Conservation (phyloP, 2,797 vertebrate genomes). For the Darevskia mixta region DNA sequence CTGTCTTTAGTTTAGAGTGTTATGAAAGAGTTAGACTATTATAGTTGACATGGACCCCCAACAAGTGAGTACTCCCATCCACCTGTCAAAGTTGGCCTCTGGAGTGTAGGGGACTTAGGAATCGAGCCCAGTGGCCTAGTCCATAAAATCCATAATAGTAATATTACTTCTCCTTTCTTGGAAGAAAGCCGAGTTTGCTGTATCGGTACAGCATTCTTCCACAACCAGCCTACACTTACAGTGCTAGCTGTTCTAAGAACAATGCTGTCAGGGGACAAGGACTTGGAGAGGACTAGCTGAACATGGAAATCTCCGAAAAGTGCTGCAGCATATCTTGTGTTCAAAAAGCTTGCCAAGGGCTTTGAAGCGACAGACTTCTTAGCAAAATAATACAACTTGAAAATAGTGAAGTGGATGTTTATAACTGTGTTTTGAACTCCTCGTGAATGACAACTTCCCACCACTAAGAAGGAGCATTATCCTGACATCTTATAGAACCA, state of each 20-base stretch:
- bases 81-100: too few relatives aligned
- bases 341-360: conserved; percentile 56
- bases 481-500: neutral
- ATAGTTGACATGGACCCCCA: too few relatives aligned
- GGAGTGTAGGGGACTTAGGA: too few relatives aligned
- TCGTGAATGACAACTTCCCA: conserved; percentile 40
- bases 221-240: neutral
- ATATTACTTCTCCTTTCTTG: too few relatives aligned
- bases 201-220: neutral
- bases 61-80: too few relatives aligned
- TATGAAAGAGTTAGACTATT: too few relatives aligned
- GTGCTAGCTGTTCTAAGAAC: conserved; percentile 10
- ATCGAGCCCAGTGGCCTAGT: neutral
- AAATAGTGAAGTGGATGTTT: conserved; percentile 56
- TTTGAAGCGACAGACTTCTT: conserved; percentile 54
- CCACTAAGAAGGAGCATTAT: conserved; percentile 27
- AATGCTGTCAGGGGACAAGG: neutral
- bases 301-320: conserved; percentile 22
- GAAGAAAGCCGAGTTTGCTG: too few relatives aligned
- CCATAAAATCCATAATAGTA: too few relatives aligned
- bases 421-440: conserved; percentile 51
- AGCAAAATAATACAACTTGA: conserved; percentile 59
- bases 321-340: conserved; percentile 46
- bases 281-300: conserved; percentile 20
- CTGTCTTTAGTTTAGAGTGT: too few relatives aligned